Conservation (phyloP, 2,797 vertebrate species). For the Hemitrygon akajei region DNA sequence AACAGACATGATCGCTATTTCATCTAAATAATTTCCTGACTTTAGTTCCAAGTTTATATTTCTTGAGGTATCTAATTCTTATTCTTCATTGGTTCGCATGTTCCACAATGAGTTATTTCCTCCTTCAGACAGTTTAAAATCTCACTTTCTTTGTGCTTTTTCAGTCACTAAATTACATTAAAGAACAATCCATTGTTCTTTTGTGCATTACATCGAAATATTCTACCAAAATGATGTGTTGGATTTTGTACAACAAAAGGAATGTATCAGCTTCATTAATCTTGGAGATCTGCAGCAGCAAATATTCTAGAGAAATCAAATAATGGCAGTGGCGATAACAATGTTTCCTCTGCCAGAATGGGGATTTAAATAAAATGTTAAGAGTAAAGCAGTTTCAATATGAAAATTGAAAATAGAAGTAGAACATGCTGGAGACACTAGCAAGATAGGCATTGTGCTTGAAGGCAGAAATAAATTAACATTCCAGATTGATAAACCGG, state of each 20-base stretch:
- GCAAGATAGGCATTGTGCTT: too few species aligned
- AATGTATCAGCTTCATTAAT: not conserved
- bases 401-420: too few species aligned
- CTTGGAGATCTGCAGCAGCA: not conserved
- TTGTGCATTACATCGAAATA: not conserved
- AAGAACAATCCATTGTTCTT: not conserved
- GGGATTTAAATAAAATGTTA: too few species aligned
- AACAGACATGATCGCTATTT: not conserved
- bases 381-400: too few species aligned
- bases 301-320: too few species aligned
- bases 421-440: too few species aligned
- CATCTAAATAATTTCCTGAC: not conserved
- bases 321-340: too few species aligned
- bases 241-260: not conserved
- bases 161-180: not conserved
- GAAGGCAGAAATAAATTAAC: too few species aligned
- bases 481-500: too few species aligned
- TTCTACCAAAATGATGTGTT: not conserved
- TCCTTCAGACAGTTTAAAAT: not conserved
- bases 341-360: too few species aligned
- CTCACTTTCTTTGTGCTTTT: not conserved
- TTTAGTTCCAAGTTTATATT: not conserved
- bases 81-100: not conserved
- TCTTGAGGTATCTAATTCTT: not conserved
- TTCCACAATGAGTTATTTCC: not conserved